Conservation (phyloP, 2,113 vertebrate species). For the Campylomormyrus tamandua region DNA sequence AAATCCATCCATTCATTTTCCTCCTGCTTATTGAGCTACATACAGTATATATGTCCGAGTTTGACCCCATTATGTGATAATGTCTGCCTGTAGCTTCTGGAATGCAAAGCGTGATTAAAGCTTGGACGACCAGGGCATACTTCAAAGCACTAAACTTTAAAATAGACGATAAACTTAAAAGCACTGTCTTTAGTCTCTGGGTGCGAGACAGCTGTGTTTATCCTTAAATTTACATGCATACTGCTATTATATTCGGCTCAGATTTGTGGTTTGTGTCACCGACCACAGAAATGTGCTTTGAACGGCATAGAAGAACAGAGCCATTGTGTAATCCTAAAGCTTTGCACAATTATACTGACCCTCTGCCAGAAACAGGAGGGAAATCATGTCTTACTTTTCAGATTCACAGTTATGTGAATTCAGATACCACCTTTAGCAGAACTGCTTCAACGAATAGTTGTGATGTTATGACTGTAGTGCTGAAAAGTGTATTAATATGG, state of each 20-base stretch:
- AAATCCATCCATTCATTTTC: not conserved
- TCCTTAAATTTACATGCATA: slow-evolving; percentile 9
- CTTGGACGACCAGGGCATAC: not conserved
- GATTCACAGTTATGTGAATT: not conserved
- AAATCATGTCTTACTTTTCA: not conserved
- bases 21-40: not conserved
- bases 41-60: not conserved
- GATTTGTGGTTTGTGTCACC: slow-evolving; percentile 1
- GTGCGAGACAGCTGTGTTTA: slow-evolving; percentile 8
- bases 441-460: not conserved
- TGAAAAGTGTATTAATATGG: not conserved
- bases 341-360: slow-evolving; percentile 2
- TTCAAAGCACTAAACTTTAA: not conserved
- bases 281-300: slow-evolving; percentile 9
- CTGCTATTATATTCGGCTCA: not conserved
- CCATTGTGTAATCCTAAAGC: not conserved
- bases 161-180: not conserved
- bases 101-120: not conserved
- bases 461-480: not conserved
- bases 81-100: not conserved
- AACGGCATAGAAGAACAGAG: not conserved
- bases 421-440: not conserved
- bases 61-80: not conserved
- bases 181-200: not conserved
- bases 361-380: not conserved